Base-by-base conservation (phyloP, 2,888 invertebrate species). In the Euclidia mi region DNA sequence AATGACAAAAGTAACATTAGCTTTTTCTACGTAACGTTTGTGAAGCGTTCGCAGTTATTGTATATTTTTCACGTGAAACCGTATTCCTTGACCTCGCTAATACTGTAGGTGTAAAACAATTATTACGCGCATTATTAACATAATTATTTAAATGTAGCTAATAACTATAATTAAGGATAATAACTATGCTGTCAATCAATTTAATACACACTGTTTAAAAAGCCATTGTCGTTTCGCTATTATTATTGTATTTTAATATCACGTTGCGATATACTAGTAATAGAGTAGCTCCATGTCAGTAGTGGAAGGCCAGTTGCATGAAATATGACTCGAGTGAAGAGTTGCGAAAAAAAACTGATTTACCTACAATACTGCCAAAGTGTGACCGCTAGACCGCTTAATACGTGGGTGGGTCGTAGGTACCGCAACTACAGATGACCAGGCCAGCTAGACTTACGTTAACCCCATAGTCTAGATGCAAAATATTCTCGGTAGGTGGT, bases 1-100 rank as follows among this genome's bases (percentile, higher is more conserved):
- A 59, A 56, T 71, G 9, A 18, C 49, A 65, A 41, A 41, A 41
- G 47, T 57, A 59, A 50, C 18, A 31, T 47, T 43, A 60, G 42
- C 40, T 45, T 34, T 49, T 62, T 45, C 61, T 14, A 38, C 3
- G 46, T 40, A 72, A 56, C 49, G 14, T 48, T 45, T 56, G 41
- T 71, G 58, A 51, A 55, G 50, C 40, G 32, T 56, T 28, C 31
- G 56, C 61, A 47, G 61, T 61, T 65, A 20, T 25, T 12, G 10
- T 10, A 37, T 9, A 29, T 15, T 2, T n/a, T 35, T 14, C 15
- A 17, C 10, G 10, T 38, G 18, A 29, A 31, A 38, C 3, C 17
- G 15, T 38, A 34, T 34, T n/a, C 25, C 42, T 25, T 49, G 42
- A 25, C 42, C 42, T 49, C 15, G 28, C 17, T 7, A 3, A 45